Conservation (phyloP, 2,797 vertebrate species). For the Rhinoraja longicauda region DNA sequence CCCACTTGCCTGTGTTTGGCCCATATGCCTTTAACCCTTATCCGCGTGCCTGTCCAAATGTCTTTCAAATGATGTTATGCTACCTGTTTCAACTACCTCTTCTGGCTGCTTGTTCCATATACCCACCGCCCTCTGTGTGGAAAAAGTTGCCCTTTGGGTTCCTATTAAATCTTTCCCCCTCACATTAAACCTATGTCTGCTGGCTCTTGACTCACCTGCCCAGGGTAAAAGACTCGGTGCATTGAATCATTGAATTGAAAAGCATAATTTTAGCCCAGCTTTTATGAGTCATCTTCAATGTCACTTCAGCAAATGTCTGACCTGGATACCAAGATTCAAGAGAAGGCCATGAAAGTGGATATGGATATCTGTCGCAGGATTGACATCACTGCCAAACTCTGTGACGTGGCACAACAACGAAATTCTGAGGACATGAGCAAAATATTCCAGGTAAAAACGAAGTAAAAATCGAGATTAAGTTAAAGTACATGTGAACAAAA, state of each 20-base stretch:
- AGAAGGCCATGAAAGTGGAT: conserved; percentile 96
- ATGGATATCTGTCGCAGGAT: conserved; percentile 99
- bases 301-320: conserved; percentile 91
- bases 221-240: too few species aligned
- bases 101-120: too few species aligned
- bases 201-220: too few species aligned
- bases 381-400: conserved; percentile 98
- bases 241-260: not conserved
- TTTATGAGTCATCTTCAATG: conserved; percentile 21
- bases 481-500: not conserved
- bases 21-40: too few species aligned
- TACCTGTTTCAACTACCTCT: too few species aligned
- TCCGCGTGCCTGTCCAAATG: too few species aligned
- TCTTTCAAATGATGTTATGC: too few species aligned
- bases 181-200: too few species aligned
- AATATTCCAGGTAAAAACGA: conserved; percentile 85
- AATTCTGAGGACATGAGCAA: conserved; percentile 97
- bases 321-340: conserved; percentile 95
- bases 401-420: conserved; percentile 94
- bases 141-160: too few species aligned
- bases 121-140: too few species aligned
- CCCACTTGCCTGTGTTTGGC: too few species aligned
- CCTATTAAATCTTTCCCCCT: too few species aligned
- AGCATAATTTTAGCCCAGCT: not conserved
- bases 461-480: conserved; percentile 44